These are phyloP conservation scores for Enteromius unitaeniatus DNA, from an alignment of 2,797 vertebrate genomes.

Conservation along the genomic window DNA sequence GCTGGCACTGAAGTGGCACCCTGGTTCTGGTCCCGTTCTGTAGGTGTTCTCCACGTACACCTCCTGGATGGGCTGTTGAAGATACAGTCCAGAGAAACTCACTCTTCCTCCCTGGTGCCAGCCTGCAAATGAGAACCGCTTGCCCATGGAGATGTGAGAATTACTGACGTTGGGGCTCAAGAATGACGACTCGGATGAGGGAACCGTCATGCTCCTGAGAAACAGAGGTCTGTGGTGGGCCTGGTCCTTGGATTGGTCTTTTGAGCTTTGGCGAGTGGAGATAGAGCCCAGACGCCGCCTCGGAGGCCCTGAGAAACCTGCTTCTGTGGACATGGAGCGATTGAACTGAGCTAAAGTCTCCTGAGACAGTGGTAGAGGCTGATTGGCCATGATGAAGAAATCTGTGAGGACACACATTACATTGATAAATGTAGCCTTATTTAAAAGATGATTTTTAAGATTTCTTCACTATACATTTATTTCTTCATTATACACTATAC, in stretches of 20 bases:
- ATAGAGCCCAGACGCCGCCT: slow-evolving; percentile 54
- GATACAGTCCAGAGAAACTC: slow-evolving; percentile 76
- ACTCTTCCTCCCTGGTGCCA: slow-evolving; percentile 67
- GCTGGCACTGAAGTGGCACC: slow-evolving; percentile 62
- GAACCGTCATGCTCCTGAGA: slow-evolving; percentile 52
- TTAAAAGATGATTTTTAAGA: neutral
- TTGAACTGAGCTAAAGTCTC: slow-evolving; percentile 64
- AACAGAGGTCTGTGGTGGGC: slow-evolving; percentile 26
- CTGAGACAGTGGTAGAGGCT: slow-evolving; percentile 61
- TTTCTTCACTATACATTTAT: neutral
- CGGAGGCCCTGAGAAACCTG: neutral
- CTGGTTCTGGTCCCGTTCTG: slow-evolving; percentile 64
- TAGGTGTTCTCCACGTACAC: slow-evolving; percentile 70
- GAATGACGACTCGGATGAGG: slow-evolving; percentile 57
- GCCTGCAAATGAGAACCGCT: slow-evolving; percentile 72
- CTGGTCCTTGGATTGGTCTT: slow-evolving; percentile 47
- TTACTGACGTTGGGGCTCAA: slow-evolving; percentile 70
- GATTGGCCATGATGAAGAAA: slow-evolving; percentile 58
- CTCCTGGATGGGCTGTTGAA: slow-evolving; percentile 64
- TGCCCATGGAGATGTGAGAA: slow-evolving; percentile 51
- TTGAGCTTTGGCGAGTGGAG: slow-evolving; percentile 60
- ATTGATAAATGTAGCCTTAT: neutral
- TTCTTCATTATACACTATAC: neutral
- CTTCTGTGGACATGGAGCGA: slow-evolving; percentile 50
- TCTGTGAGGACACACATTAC: neutral